phyloP scores from a whole-genome alignment of 2,797 vertebrate species.

The Trichosurus vulpecula region DNA sequence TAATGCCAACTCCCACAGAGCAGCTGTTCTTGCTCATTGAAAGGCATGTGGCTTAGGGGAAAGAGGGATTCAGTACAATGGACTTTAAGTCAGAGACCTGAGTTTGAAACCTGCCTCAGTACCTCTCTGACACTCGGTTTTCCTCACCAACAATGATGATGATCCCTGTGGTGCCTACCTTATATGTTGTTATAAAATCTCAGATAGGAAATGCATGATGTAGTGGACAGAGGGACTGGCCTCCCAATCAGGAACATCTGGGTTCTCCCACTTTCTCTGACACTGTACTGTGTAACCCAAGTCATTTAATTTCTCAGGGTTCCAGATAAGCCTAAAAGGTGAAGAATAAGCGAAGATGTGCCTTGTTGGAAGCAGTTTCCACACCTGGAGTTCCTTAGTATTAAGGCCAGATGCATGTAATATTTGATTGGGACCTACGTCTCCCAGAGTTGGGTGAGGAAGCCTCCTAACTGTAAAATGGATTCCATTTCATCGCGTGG shows the following conservation, averaged over 20 bases:
- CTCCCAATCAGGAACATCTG: background rate
- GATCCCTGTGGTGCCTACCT: background rate
- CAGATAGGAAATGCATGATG: background rate
- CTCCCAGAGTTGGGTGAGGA: background rate
- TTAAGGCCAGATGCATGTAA: background rate
- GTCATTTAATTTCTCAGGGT: background rate
- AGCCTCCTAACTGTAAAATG: background rate
- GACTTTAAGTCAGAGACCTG: background rate
- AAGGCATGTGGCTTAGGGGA: background rate
- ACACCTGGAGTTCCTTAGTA: background rate
- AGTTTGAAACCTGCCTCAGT: background rate
- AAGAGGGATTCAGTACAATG: background rate
- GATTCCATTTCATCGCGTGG: background rate
- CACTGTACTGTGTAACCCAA: background rate
- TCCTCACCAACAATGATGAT: background rate
- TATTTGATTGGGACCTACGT: background rate
- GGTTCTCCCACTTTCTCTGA: background rate
- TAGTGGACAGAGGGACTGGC: background rate
- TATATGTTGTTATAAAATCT: background rate
- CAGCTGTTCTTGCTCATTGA: background rate
- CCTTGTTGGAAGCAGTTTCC: background rate
- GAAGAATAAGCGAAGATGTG: background rate
- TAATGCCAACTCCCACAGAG: background rate
- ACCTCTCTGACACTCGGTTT: background rate
- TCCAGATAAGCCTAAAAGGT: background rate